These are phyloP conservation scores for Tenualosa thibaudeaui DNA, from an alignment of 2,797 vertebrate genomes.

Conservation along the genomic window DNA sequence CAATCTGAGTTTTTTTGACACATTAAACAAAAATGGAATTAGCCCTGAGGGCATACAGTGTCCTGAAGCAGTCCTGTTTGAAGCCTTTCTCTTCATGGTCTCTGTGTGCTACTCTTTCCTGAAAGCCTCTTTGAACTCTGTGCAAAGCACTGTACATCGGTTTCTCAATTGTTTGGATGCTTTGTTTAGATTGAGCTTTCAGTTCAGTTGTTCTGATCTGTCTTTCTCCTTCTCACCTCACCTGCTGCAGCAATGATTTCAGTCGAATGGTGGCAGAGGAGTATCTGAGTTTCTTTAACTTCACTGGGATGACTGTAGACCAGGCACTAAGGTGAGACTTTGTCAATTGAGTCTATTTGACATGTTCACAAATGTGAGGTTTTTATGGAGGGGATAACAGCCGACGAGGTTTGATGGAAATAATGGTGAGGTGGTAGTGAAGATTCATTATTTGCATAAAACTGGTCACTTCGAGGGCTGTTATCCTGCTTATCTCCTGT, in stretches of 20 bases:
- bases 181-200: background rate
- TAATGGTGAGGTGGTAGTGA: too few relatives aligned
- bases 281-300: slow-evolving; percentile 90
- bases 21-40: background rate
- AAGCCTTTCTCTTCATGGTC: background rate
- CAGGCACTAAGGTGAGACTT: slow-evolving; percentile 88
- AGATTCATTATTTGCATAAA: too few relatives aligned
- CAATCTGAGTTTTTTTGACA: background rate
- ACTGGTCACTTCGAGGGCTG: too few relatives aligned
- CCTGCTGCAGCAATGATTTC: slow-evolving; percentile 87
- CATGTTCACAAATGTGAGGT: too few relatives aligned
- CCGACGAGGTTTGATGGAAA: too few relatives aligned
- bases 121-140: background rate
- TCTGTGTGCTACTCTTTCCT: background rate
- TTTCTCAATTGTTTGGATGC: background rate
- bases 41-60: background rate
- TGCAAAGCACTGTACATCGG: background rate
- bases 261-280: slow-evolving; percentile 92
- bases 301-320: slow-evolving; percentile 87
- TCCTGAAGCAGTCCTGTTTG: background rate
- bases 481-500: too few relatives aligned
- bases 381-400: too few relatives aligned
- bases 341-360: too few relatives aligned
- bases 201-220: background rate
- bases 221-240: background rate